These are phyloP conservation scores for Equus przewalskii DNA, from an alignment of 2,113 vertebrate species.

Conservation along the genomic window DNA sequence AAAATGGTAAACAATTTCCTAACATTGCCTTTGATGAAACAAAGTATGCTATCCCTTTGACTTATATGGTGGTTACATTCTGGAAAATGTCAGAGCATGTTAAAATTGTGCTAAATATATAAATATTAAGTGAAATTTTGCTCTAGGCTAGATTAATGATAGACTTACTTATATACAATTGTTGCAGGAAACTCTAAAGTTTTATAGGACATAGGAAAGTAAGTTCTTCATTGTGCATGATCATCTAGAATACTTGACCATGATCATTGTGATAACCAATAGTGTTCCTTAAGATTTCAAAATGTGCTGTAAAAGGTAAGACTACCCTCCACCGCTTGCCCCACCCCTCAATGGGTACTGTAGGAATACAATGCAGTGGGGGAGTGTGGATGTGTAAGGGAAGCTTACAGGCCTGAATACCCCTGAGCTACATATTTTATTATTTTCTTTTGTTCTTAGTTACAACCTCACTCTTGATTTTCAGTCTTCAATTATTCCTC, in stretches of 20 bases:
- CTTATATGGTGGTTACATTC: neutral
- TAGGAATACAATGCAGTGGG: neutral
- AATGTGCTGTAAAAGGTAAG: neutral
- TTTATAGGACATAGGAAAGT: neutral
- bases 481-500: neutral
- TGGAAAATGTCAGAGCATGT: neutral
- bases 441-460: neutral
- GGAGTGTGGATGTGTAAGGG: neutral
- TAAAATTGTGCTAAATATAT: neutral
- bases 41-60: neutral
- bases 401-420: neutral
- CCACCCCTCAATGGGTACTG: too few species aligned
- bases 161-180: neutral
- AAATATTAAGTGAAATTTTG: neutral
- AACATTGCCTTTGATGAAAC: neutral
- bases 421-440: neutral
- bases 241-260: neutral
- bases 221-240: neutral
- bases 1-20: neutral
- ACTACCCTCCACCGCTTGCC: neutral
- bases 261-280: neutral
- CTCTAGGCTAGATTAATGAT: neutral
- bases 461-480: neutral
- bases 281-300: neutral
- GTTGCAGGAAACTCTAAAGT: neutral